Percentiles rank a stretch among this genome's conserved stretches.
Evolutionary conservation across 2,797 vertebrate species (phyloP).

Genomic region (Xenops minutus): DNA sequence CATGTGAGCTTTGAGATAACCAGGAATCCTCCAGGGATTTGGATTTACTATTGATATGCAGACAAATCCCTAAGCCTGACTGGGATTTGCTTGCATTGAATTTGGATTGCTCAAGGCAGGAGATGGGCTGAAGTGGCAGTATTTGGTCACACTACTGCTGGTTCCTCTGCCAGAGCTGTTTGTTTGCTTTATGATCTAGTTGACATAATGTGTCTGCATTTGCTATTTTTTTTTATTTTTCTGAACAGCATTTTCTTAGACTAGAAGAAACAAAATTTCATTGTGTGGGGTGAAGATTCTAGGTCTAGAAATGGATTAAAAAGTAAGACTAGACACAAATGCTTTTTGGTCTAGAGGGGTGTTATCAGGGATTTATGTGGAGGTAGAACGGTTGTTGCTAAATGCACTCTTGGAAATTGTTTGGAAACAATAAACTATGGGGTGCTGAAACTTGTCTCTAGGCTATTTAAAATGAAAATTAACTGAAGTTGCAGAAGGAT

Average conservation of each 20-base stretch:
- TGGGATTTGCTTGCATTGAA: neutral
- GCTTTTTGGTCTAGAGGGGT: neutral
- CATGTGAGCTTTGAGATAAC: conserved; percentile 43
- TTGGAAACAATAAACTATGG: neutral
- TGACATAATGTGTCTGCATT: neutral
- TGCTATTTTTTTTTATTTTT: neutral
- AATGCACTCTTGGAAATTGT: neutral
- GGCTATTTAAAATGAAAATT: neutral
- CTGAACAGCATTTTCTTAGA: neutral
- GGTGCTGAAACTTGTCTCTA: neutral
- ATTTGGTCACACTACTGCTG: conserved; percentile 6
- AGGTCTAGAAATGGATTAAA: neutral
- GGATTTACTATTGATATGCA: conserved; percentile 50
- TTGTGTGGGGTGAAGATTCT: neutral
- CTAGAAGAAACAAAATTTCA: neutral
- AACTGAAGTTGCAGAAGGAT: neutral
- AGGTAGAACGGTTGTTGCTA: neutral
- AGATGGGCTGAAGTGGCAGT: neutral
- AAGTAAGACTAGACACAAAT: neutral
- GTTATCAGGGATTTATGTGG: neutral
- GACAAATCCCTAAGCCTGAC: conserved; percentile 36
- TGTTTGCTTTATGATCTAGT: neutral
- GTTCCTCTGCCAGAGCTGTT: neutral
- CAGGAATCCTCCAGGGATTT: conserved; percentile 10
- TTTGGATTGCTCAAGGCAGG: conserved; percentile 6